phyloP scores from a whole-genome alignment of 92 coral and sea anemone species.

The Muricea muricata region DNA sequence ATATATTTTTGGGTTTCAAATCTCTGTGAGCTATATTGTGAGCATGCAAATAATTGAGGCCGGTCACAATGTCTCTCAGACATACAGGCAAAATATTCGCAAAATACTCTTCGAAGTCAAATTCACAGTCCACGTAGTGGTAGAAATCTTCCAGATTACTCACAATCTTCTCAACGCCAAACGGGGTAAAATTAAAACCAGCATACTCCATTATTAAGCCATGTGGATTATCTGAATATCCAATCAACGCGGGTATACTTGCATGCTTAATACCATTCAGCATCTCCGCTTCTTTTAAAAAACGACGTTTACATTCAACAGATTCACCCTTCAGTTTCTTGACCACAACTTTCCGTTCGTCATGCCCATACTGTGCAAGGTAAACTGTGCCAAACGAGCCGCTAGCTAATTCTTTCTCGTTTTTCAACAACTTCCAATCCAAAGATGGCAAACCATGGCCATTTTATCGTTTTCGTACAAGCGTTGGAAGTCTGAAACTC shows the following conservation, averaged over 20 bases:
- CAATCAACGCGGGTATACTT: neutral
- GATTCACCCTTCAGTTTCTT: conserved; percentile 2
- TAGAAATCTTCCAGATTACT: no score
- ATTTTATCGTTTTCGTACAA: neutral
- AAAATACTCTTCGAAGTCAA: neutral
- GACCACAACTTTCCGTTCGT: neutral
- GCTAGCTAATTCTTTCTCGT: neutral
- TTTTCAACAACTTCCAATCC: neutral
- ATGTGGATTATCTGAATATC: neutral
- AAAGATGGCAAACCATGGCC: neutral
- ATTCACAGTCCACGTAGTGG: no score
- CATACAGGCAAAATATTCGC: neutral
- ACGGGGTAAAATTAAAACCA: neutral
- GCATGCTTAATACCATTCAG: neutral
- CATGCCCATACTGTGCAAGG: neutral
- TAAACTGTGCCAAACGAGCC: conserved; percentile 1
- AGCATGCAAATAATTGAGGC: no score
- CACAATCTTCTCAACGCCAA: no score
- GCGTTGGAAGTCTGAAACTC: no score
- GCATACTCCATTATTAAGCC: conserved; percentile 7
- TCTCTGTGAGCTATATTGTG: conserved; percentile 29
- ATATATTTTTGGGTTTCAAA: conserved; percentile 29
- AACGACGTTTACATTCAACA: neutral
- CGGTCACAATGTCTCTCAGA: neutral
- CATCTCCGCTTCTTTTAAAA: conserved; percentile 2